Conservation (phyloP, 2,888 invertebrate genomes). For the Noctua fimbriata region DNA sequence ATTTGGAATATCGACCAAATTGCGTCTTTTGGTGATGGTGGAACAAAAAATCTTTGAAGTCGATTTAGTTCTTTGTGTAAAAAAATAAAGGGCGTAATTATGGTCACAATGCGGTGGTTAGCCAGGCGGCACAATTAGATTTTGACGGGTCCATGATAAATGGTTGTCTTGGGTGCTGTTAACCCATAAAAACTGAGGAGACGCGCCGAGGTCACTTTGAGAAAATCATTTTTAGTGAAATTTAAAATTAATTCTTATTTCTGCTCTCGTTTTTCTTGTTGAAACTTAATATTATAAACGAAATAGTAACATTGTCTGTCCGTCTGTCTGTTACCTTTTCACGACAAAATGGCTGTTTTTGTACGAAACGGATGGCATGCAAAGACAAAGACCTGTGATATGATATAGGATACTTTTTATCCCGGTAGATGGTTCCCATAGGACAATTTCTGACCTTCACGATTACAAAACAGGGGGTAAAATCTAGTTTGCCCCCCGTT, state of each 20-base stretch:
- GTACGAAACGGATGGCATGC: background rate
- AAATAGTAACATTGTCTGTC: background rate
- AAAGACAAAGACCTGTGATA: background rate
- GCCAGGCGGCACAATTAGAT: constrained; percentile 89
- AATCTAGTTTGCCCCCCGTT: no score
- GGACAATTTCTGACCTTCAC: background rate
- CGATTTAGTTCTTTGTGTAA: constrained; percentile 84
- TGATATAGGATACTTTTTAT: background rate
- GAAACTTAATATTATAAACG: background rate
- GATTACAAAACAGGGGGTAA: background rate
- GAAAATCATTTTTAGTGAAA: constrained; percentile 56
- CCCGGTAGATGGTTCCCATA: no score
- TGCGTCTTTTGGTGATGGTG: constrained; percentile 76
- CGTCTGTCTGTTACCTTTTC: background rate
- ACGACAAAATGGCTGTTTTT: background rate
- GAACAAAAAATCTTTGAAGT: constrained; percentile 81
- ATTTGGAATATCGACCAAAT: constrained; percentile 84
- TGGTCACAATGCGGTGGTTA: constrained; percentile 88
- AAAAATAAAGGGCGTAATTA: constrained; percentile 89
- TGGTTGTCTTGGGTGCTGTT: constrained; percentile 82
- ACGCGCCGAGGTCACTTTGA: constrained; percentile 60
- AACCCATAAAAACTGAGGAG: constrained; percentile 76
- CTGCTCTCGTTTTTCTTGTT: constrained; percentile 21
- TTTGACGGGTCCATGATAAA: constrained; percentile 89
- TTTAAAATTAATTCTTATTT: constrained; percentile 20